Base-by-base conservation (phyloP, 2,113 vertebrate species). In the Amphiprion ocellaris region DNA sequence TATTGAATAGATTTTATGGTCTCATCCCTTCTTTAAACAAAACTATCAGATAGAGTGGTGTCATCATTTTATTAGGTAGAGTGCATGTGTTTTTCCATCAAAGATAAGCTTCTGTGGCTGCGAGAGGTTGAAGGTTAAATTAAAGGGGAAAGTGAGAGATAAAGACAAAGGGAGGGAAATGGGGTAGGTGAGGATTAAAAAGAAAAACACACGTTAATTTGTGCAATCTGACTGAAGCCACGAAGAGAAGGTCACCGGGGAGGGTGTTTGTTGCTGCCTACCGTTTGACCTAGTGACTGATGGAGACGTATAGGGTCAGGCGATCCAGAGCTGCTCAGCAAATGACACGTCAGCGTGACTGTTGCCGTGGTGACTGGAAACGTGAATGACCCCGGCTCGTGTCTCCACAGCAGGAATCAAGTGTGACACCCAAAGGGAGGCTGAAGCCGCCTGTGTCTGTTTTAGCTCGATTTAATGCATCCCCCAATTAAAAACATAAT, bases 331-430 rank as follows among this genome's bases (percentile, higher is more conserved):
- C 56, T 44, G 62, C 72, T 76, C 71, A 46, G 79, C 61, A 71
- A 79, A 82, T 78, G 84, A 80, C 78, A 77, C 55, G 23, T 67
- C 70, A 4, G 4, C 56, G 80, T 54, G 64, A 55, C 81, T 73
- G 91, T 93, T 92, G 86, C 89, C 63, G 50, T 89, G 89, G 91
- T 74, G 90, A 90, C 80, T 28, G 72, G 74, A 59, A 69, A 69
- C 69, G 74, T 62, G 58, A 81, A 74, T 80, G 85, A 90, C 88
- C 83, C 4, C 33, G 76, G 61, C 53, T 37, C 46, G 5, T 26
- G 63, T 75, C 63, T 19, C 44, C 69, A 12, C 72, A 60, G 77
- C 68, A 28, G 72, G 83, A 74, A 37, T 44, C 55, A 11, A 26
- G 24, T 2, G 14, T 28, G 68, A 76, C 74, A 63, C 67, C 50